A percentile compares a stretch with the other conserved stretches of the same genome.
Evolutionary conservation across 2,113 vertebrate species (phyloP).

Genomic region (Hiodon tergisus): DNA sequence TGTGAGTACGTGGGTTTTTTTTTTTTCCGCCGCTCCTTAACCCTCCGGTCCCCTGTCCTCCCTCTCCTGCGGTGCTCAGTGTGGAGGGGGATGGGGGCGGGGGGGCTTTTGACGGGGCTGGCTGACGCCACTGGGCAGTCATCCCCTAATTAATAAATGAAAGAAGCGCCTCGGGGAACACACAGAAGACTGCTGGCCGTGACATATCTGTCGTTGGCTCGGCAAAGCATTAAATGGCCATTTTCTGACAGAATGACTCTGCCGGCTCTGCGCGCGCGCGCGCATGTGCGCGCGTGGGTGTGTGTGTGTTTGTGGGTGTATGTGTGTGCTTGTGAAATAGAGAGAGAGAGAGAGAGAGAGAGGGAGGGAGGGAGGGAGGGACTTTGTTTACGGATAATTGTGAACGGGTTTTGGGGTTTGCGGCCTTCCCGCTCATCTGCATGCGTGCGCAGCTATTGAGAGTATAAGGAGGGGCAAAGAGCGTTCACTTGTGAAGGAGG

Average conservation of each 20-base stretch:
- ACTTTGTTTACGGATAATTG: too few relatives aligned
- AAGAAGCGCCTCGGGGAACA: slow-evolving; percentile 19
- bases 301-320: neutral
- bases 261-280: neutral
- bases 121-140: slow-evolving; percentile 13
- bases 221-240: slow-evolving; percentile 28
- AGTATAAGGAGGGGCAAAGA: too few relatives aligned
- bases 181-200: slow-evolving; percentile 11
- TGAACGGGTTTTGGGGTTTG: too few relatives aligned
- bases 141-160: slow-evolving; percentile 27
- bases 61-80: slow-evolving; percentile 8
- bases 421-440: too few relatives aligned
- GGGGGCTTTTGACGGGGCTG: neutral
- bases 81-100: neutral
- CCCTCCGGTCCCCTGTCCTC: slow-evolving; percentile 1
- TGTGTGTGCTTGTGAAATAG: neutral
- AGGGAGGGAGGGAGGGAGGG: neutral
- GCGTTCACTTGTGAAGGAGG: too few relatives aligned
- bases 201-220: slow-evolving; percentile 26
- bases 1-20: neutral
- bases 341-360: neutral
- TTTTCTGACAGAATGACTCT: slow-evolving; percentile 29
- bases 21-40: slow-evolving; percentile 14
- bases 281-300: slow-evolving; percentile 31
- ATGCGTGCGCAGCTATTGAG: too few relatives aligned